A percentile compares a stretch with the other conserved stretches of the same genome.
Conservation (phyloP, 2,888 invertebrate species). For the Drosophila kuntzei region DNA sequence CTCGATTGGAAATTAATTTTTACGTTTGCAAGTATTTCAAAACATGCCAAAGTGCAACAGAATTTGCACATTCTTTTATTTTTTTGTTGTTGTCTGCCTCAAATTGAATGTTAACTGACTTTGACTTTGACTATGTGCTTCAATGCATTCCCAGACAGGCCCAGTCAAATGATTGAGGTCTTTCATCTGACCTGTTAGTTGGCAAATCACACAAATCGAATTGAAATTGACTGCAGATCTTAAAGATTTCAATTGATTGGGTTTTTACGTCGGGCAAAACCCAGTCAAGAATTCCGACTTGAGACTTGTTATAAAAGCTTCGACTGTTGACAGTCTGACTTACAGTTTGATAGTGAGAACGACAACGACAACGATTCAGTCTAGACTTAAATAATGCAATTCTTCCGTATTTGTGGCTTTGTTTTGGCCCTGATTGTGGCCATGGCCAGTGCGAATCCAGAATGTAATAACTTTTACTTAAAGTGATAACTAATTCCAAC, state of each 20-base stretch:
- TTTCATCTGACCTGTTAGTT: constrained; percentile 1
- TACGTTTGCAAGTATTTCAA: constrained; percentile 30
- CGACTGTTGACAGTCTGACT: background rate
- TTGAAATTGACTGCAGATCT: constrained; percentile 19
- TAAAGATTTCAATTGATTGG: constrained; percentile 25
- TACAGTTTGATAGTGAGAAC: constrained; percentile 8
- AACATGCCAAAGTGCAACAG: constrained; percentile 1
- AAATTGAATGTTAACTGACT: constrained; percentile 35
- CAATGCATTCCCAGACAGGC: constrained; percentile 51
- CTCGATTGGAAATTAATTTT: constrained; percentile 59
- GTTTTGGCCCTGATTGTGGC: constrained; percentile 58
- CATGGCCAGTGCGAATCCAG: constrained; percentile 51
- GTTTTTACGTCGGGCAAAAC: constrained; percentile 47
- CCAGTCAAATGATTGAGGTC: constrained; percentile 20
- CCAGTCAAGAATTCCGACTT: constrained; percentile 4
- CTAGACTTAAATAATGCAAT: constrained; percentile 43
- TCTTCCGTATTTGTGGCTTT: constrained; percentile 52
- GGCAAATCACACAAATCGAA: constrained; percentile 18
- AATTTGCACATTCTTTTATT: background rate
- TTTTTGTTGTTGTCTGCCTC: constrained; percentile 21
- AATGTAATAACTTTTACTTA: constrained; percentile 41
- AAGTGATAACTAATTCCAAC: background rate
- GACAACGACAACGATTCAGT: constrained; percentile 13
- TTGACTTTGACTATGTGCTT: constrained; percentile 55
- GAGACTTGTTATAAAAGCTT: constrained; percentile 43